phyloP scores from a whole-genome alignment of 2,113 vertebrate species.

The Progne subis region DNA sequence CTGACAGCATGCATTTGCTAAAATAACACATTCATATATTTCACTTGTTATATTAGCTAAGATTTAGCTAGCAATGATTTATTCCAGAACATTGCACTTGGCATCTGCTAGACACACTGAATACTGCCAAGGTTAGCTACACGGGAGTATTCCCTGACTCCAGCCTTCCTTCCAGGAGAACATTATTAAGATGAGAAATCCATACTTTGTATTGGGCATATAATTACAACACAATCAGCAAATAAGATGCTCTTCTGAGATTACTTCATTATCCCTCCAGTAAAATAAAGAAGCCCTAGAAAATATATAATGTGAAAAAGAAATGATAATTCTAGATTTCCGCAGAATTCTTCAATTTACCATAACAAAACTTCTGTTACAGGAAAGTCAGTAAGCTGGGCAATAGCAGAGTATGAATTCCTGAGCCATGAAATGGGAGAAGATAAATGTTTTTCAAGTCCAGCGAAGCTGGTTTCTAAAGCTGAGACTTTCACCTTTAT shows the following conservation, averaged over 20 bases:
- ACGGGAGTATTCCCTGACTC: not conserved
- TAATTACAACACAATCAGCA: not conserved
- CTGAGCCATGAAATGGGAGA: not conserved
- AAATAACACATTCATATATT: not conserved
- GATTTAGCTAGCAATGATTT: not conserved
- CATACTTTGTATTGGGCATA: not conserved
- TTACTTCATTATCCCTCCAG: not conserved
- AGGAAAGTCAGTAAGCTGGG: not conserved
- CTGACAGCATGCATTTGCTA: not conserved
- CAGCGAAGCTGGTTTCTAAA: not conserved
- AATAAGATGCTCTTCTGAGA: not conserved
- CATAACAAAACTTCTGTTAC: not conserved
- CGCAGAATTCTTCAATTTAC: not conserved
- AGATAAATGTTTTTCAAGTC: not conserved
- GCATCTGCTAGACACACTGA: not conserved
- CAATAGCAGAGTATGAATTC: not conserved
- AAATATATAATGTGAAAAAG: not conserved
- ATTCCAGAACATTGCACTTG: not conserved
- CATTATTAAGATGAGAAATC: not conserved
- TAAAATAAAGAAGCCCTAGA: not conserved
- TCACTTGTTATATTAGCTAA: constrained; percentile 1
- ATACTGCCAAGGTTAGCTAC: not conserved
- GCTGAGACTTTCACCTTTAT: not conserved
- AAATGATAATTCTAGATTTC: not conserved
- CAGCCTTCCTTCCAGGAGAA: not conserved